Conservation (phyloP, 2,797 vertebrate genomes). For the Carduelis carduelis region DNA sequence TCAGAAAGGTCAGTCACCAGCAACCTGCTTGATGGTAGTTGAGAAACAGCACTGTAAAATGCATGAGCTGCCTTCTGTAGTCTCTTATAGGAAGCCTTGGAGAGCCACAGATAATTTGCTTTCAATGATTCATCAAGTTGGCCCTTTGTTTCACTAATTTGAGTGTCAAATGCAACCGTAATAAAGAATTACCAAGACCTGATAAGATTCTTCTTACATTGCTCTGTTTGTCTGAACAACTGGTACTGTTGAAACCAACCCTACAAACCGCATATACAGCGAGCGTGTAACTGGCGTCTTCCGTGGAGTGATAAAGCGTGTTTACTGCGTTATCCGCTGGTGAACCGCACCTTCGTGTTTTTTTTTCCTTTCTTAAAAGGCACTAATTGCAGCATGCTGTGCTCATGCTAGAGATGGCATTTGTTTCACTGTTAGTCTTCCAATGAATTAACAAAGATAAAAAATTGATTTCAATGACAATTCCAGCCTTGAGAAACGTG, state of each 20-base stretch:
- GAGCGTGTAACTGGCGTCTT: constrained; percentile 17
- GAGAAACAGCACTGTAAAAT: constrained; percentile 58
- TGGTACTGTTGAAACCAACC: constrained; percentile 51
- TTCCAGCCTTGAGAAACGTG: constrained; percentile 66
- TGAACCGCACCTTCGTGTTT: neutral
- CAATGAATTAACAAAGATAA: constrained; percentile 66
- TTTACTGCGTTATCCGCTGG: neutral
- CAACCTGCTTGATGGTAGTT: constrained; percentile 59
- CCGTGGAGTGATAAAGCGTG: neutral
- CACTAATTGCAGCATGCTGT: neutral
- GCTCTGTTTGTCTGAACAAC: constrained; percentile 62
- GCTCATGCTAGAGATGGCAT: constrained; percentile 33
- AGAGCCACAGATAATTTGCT: constrained; percentile 72
- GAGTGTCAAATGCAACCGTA: constrained; percentile 72
- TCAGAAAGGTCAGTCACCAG: constrained; percentile 53
- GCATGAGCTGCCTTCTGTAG: constrained; percentile 46
- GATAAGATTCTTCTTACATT: constrained; percentile 63
- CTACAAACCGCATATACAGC: constrained; percentile 52
- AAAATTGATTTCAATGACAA: constrained; percentile 55
- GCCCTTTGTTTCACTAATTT: constrained; percentile 77
- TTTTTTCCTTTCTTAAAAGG: constrained; percentile 45
- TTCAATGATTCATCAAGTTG: constrained; percentile 72
- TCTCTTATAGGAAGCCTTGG: constrained; percentile 49
- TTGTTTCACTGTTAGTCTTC: constrained; percentile 52
- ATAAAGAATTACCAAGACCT: constrained; percentile 70